Conservation (phyloP, 2,797 vertebrate species). For the Sebastes baramenuke region DNA sequence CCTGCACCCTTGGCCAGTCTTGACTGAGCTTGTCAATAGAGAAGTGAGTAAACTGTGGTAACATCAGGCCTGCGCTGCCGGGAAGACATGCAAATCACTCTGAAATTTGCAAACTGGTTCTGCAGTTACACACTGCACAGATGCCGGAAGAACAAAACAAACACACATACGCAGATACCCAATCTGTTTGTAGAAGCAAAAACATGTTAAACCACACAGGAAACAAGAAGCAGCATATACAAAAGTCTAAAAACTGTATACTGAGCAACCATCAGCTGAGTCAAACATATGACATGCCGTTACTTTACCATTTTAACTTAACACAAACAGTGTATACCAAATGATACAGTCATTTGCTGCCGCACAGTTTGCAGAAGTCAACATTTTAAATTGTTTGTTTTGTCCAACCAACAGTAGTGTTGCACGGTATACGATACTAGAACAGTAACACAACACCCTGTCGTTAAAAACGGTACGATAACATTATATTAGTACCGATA, state of each 20-base stretch:
- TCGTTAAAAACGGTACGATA: neutral
- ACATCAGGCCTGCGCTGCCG: constrained; percentile 8
- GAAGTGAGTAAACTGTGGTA: constrained; percentile 34
- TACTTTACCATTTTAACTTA: neutral
- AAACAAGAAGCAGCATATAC: constrained; percentile 39
- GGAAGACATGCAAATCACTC: constrained; percentile 76
- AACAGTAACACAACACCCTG: neutral
- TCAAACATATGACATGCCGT: neutral
- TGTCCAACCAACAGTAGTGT: neutral
- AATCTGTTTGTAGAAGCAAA: constrained; percentile 26
- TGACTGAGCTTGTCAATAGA: constrained; percentile 11
- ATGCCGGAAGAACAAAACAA: constrained; percentile 37
- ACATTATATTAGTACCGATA: neutral
- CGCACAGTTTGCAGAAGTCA: too few species aligned
- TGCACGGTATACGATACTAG: neutral
- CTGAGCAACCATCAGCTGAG: neutral
- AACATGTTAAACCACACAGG: constrained; percentile 65
- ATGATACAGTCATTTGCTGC: neutral
- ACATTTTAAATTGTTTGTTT: too few species aligned
- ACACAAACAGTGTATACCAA: neutral
- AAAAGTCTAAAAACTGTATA: constrained; percentile 3
- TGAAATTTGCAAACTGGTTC: constrained; percentile 72
- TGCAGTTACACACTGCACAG: constrained; percentile 54
- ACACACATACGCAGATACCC: constrained; percentile 6
- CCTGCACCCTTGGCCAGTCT: neutral